Evolutionary conservation across 2,888 invertebrate species (phyloP), one percentile per base, ranked within the genome.

Genomic region (Pimpla rufipes): DNA sequence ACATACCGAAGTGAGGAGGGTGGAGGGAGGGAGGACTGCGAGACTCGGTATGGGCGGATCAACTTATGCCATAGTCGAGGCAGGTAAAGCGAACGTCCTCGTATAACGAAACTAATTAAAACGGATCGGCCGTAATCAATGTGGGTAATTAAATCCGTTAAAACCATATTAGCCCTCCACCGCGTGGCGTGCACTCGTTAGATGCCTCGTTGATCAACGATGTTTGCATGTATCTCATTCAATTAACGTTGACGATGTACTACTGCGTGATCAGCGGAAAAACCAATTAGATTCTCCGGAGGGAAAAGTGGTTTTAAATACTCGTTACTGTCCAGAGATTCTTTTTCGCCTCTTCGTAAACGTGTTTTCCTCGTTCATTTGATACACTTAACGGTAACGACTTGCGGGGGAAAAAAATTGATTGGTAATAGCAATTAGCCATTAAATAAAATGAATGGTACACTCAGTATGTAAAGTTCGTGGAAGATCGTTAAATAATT

Each of bases 91-190:
- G 77, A 74, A 59, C 13, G 16, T 35, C 52, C 35, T 42, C 2
- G 11, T 37, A 37, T 67, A 74, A 73, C 62, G 57, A 40, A 29
- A 47, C 73, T 81, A 81, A 82, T 82, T 82, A 78, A 82, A 68
- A 83, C 50, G 71, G 73, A 82, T 84, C 68, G 74, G 47, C 40
- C 62, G 76, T 47, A 78, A 79, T 76, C 67, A 79, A 77, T 73
- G 50, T 21, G 68, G 74, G 73, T 85, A 76, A 85, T 85, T 77
- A 77, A 76, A 79, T 82, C 73, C 52, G 79, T 73, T 70, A 77
- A 78, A 74, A 74, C 62, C 68, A 68, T 74, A 78, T 78, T 68
- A 55, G 68, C 59, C 68, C 10, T 59, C 29, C 52, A 57, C 45
- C 23, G 29, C 11, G 62, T 37, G 37, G 50, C 21, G 37, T 35